Conservation (phyloP, 1,140 invertebrate species). For the Plutomurus gul region DNA sequence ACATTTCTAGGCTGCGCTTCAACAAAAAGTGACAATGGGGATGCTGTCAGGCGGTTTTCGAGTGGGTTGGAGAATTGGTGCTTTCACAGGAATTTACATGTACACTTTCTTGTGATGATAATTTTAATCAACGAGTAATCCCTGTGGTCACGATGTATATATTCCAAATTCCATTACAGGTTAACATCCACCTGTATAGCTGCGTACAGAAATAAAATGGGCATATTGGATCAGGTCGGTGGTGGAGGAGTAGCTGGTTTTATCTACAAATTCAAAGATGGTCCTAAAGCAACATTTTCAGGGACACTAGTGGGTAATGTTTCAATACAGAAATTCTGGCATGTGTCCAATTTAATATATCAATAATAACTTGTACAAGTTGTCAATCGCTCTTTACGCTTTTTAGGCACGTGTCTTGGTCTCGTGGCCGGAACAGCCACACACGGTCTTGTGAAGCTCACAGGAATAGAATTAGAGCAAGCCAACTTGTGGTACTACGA, state of each 20-base stretch:
- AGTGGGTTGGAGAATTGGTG: constrained; percentile 67
- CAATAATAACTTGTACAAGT: too few relatives aligned
- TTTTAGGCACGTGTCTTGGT: constrained; percentile 62
- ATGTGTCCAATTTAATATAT: too few relatives aligned
- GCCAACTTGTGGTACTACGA: constrained; percentile 62
- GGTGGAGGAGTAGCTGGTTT: constrained; percentile 68
- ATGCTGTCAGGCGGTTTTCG: constrained; percentile 71
- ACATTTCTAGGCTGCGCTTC: constrained; percentile 65
- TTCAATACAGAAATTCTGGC: not conserved
- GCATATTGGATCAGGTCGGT: constrained; percentile 67
- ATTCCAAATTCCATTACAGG: constrained; percentile 60
- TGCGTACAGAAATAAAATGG: constrained; percentile 68
- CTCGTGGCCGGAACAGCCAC: constrained; percentile 60
- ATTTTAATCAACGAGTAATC: too few relatives aligned
- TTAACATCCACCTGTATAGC: constrained; percentile 65
- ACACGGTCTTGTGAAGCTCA: constrained; percentile 35
- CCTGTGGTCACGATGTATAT: too few relatives aligned
- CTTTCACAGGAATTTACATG: constrained; percentile 70
- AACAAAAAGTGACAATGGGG: constrained; percentile 66
- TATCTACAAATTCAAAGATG: constrained; percentile 67
- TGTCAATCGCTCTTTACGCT: not conserved
- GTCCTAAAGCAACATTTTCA: constrained; percentile 67
- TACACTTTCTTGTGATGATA: constrained; percentile 58
- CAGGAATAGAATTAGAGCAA: constrained; percentile 60
- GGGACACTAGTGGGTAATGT: constrained; percentile 59